Conservation (phyloP, 2,113 vertebrate genomes). For the Dendropsophus ebraccatus region DNA sequence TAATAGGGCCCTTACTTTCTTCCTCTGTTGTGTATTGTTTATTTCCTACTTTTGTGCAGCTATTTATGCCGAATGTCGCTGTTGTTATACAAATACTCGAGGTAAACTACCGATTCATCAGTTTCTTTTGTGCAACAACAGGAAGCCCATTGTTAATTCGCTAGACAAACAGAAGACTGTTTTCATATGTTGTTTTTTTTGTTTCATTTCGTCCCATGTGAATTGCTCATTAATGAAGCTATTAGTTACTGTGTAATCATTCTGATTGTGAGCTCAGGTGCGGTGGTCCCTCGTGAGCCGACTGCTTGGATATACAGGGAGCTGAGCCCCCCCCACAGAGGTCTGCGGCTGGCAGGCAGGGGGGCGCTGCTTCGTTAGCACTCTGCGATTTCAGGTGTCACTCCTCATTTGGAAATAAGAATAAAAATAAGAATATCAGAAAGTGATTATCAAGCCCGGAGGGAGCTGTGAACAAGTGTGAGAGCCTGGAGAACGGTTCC, state of each 20-base stretch:
- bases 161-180: conserved; percentile 23
- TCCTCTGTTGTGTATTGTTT: background rate
- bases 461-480: conserved; percentile 76
- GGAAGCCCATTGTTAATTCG: conserved; percentile 17
- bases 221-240: conserved; percentile 34
- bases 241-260: conserved; percentile 47
- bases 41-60: background rate
- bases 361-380: conserved; percentile 48
- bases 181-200: conserved; percentile 27
- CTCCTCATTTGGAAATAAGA: conserved; percentile 56
- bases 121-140: background rate
- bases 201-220: conserved; percentile 12
- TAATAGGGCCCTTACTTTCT: too few relatives aligned
- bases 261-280: conserved; percentile 45
- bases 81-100: background rate
- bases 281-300: conserved; percentile 21
- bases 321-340: conserved; percentile 29
- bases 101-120: background rate
- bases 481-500: conserved; percentile 74
- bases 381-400: conserved; percentile 54
- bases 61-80: background rate
- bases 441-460: conserved; percentile 77
- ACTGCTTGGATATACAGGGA: conserved; percentile 25
- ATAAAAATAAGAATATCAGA: conserved; percentile 62
- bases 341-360: conserved; percentile 59